Evolutionary conservation across 2,113 vertebrate genomes (phyloP).

Genomic region (Albula goreensis): DNA sequence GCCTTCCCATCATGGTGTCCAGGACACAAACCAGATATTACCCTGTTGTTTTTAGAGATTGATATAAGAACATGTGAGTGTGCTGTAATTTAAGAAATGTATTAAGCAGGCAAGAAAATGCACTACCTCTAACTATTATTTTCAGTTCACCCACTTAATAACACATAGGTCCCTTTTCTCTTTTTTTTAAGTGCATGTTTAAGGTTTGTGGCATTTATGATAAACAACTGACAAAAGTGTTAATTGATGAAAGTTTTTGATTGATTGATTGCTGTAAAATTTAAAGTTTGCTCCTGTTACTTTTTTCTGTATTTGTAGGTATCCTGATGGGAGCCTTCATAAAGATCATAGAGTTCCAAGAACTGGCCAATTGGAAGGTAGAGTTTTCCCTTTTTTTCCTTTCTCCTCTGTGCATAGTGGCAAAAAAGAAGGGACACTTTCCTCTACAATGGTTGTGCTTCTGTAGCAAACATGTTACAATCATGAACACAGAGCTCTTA

Average conservation of each 20-base stretch:
- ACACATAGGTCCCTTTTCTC: neutral
- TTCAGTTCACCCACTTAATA: neutral
- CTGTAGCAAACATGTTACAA: neutral
- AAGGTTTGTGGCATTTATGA: neutral
- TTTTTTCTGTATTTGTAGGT: slow-evolving; percentile 67
- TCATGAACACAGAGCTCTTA: neutral
- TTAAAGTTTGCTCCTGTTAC: slow-evolving; percentile 4
- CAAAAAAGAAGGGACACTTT: neutral
- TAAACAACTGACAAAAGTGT: neutral
- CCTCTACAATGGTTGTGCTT: neutral
- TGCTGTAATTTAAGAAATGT: too few species aligned
- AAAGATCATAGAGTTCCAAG: slow-evolving; percentile 95
- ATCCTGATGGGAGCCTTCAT: slow-evolving; percentile 98
- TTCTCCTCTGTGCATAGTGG: neutral
- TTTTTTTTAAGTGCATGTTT: neutral
- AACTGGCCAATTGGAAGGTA: slow-evolving; percentile 99
- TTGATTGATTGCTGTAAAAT: too few species aligned
- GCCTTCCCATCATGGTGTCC: neutral
- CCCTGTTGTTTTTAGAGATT: neutral
- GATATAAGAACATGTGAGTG: neutral
- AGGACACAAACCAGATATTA: neutral
- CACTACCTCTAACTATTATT: neutral
- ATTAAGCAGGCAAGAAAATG: neutral
- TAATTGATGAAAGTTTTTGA: neutral
- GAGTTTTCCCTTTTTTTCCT: neutral